These are phyloP conservation scores for Spatula versicolor DNA, from an alignment of 2,797 vertebrate genomes.

Conservation along the genomic window DNA sequence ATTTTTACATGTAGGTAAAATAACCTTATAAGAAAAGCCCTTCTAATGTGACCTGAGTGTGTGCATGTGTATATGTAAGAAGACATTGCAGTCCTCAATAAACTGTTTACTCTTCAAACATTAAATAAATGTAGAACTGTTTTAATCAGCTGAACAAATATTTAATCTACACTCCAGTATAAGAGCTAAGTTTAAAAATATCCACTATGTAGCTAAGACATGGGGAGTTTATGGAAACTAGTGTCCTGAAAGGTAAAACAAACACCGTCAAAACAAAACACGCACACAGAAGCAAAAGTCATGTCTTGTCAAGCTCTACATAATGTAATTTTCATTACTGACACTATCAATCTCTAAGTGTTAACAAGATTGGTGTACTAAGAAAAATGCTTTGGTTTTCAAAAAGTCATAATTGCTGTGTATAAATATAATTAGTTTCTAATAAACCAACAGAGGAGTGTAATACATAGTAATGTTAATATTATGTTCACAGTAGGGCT, in stretches of 20 bases:
- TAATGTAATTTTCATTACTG: constrained; percentile 3
- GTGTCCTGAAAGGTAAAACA: constrained; percentile 74
- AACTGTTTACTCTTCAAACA: constrained; percentile 83
- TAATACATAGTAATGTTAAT: constrained; percentile 58
- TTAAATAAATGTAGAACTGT: constrained; percentile 82
- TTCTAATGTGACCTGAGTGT: constrained; percentile 48
- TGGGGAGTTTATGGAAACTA: constrained; percentile 74
- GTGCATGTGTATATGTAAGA: constrained; percentile 59
- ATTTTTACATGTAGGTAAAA: background rate
- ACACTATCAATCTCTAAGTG: background rate
- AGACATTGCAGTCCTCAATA: constrained; percentile 75
- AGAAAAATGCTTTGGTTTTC: constrained; percentile 45
- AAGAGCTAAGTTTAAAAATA: constrained; percentile 78
- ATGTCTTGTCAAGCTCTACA: constrained; percentile 38
- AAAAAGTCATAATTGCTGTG: constrained; percentile 46
- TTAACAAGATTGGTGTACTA: background rate
- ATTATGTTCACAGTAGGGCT: constrained; percentile 44
- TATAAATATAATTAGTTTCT: constrained; percentile 58
- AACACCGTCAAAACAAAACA: constrained; percentile 54
- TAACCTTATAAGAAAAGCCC: constrained; percentile 31
- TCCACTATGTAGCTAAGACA: constrained; percentile 59
- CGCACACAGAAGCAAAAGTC: background rate
- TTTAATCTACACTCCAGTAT: constrained; percentile 77
- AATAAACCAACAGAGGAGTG: constrained; percentile 56
- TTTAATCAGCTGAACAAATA: constrained; percentile 84